phyloP scores from a whole-genome alignment of 53 echinoderm and acorn worm species.

The Crossaster papposus region DNA sequence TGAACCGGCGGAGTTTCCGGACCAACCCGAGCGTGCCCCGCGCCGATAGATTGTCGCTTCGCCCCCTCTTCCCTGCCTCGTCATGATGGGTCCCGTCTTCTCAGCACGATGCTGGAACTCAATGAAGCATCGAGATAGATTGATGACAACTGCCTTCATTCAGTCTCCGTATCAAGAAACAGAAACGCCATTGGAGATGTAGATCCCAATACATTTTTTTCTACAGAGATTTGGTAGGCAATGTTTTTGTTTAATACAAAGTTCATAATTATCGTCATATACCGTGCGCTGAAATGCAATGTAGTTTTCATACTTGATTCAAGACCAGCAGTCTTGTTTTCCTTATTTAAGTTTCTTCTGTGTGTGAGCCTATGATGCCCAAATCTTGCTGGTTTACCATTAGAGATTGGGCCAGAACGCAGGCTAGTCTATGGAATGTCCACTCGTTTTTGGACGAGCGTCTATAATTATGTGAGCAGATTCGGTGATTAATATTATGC shows the following conservation, averaged over 20 bases:
- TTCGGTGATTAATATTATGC: too few relatives aligned
- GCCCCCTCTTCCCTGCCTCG: neutral
- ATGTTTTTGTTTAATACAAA: neutral
- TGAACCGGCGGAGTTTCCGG: slow-evolving; percentile 36
- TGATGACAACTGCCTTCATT: slow-evolving; percentile 34
- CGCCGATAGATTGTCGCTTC: slow-evolving; percentile 21
- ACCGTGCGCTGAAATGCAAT: neutral
- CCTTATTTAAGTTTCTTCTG: too few relatives aligned
- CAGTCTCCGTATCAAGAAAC: slow-evolving; percentile 7
- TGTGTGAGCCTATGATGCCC: too few relatives aligned
- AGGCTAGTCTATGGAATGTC: too few relatives aligned
- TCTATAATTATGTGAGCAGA: too few relatives aligned
- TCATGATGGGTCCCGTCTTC: neutral
- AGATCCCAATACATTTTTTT: neutral
- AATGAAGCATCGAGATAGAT: slow-evolving; percentile 45
- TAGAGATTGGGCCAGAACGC: too few relatives aligned
- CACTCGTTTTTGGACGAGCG: too few relatives aligned
- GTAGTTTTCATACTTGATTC: too few relatives aligned
- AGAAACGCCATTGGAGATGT: neutral
- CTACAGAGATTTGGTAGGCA: neutral
- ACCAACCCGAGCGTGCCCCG: slow-evolving; percentile 52
- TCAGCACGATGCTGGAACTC: slow-evolving; percentile 17
- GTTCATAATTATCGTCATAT: neutral
- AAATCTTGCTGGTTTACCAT: too few relatives aligned
- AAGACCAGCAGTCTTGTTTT: too few relatives aligned